Conservation (phyloP, 1,140 invertebrate genomes). For the Brachionus calyciflorus region DNA sequence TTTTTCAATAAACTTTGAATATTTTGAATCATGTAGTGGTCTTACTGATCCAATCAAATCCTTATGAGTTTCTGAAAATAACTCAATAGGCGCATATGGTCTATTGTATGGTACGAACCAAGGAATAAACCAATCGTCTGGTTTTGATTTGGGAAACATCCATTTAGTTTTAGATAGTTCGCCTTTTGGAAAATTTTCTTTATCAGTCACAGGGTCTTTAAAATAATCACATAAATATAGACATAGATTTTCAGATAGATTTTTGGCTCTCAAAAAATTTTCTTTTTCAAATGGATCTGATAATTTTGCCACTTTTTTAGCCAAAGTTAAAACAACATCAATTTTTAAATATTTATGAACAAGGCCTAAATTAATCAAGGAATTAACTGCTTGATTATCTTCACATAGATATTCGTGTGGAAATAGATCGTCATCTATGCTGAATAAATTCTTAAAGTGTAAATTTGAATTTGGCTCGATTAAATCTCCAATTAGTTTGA, state of each 20-base stretch:
- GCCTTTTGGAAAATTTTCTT: background rate
- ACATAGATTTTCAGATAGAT: background rate
- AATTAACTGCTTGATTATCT: background rate
- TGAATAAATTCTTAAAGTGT: background rate
- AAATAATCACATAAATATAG: slow-evolving; percentile 15
- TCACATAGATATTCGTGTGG: background rate
- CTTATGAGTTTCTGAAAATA: background rate
- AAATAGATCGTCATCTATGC: slow-evolving; percentile 6
- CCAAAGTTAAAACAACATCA: background rate
- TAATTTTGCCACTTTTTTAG: background rate
- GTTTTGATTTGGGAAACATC: background rate
- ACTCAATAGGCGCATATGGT: background rate
- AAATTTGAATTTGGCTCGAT: background rate
- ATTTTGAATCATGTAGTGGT: background rate
- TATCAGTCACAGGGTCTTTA: background rate
- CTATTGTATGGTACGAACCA: background rate
- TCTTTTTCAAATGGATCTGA: background rate
- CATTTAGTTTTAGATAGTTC: background rate
- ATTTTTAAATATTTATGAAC: background rate
- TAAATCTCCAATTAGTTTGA: background rate
- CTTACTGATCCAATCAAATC: background rate
- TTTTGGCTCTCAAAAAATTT: background rate
- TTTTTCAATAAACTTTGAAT: slow-evolving; percentile 3
- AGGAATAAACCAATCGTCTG: background rate
- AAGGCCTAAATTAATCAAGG: background rate